Evolutionary conservation across 2,113 vertebrate genomes (phyloP), one percentile per base, ranked within the genome.

Genomic region (Jacana jacana): DNA sequence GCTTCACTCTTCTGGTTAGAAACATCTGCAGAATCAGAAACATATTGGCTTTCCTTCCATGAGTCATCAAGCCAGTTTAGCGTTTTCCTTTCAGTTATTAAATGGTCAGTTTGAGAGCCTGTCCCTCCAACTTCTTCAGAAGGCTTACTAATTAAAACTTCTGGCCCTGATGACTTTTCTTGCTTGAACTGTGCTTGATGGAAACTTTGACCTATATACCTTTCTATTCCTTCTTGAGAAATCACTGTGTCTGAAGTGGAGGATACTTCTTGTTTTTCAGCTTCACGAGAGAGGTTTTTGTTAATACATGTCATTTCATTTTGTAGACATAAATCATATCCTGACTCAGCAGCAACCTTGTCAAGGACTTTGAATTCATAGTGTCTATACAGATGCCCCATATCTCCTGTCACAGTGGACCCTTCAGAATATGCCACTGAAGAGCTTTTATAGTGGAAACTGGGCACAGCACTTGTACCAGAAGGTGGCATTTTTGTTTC

Each of bases 121-220:
- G 28, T 77, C 75, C 93, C 78, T 77, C 95, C 92, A 71, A 77
- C 48, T 65, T 97, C 98, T 96, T 98, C 92, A 23, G 70, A 76
- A 77, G 95, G 58, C 48, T 97, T 95, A 75, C 69, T 98, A 81
- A 95, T 92, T 65, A 96, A 97, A 96, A 95, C 95, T 15, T 65
- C 91, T 81, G 97, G 91, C 70, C 89, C 91, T 44, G 31, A 52
- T 70, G 79, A 81, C 58, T 93, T 96, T 40, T 95, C 91, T 64
- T 69, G 63, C 22, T 48, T 91, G 51, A 76, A 30, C 76, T 97
- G 91, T 88, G 37, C 78, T 93, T 91, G 85, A 78, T 95, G 91
- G 73, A 89, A 90, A 88, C 46, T 75, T 35, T 93, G 95, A 61
- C 78, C 86, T 70, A 7, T 31, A 69, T 25, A 72, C 31, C 31